Percentiles rank a stretch among this genome's conserved stretches.
Conservation (phyloP, 2,888 invertebrate genomes). For the Trichopria drosophilae region DNA sequence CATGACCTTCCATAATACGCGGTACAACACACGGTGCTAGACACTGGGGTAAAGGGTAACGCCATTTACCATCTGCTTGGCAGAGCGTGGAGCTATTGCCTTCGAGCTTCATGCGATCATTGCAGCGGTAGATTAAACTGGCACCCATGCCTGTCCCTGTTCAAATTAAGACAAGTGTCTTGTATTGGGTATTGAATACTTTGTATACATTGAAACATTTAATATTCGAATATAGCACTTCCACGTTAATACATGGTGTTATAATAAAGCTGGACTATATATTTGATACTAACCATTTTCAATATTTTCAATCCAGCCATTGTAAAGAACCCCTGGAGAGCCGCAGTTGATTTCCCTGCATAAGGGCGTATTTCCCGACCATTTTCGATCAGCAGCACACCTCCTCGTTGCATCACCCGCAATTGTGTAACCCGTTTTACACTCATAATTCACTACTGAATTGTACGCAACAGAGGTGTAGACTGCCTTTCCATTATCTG, state of each 20-base stretch:
- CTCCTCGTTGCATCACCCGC: slow-evolving; percentile 87
- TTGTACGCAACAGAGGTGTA: slow-evolving; percentile 93
- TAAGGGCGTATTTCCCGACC: slow-evolving; percentile 88
- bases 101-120: slow-evolving; percentile 86
- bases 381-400: slow-evolving; percentile 92
- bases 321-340: slow-evolving; percentile 88
- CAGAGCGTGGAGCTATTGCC: slow-evolving; percentile 90
- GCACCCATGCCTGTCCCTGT: slow-evolving; percentile 88
- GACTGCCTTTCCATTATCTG: slow-evolving; percentile 88
- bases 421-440: slow-evolving; percentile 90
- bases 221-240: background rate
- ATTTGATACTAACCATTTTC: slow-evolving; percentile 62
- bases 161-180: slow-evolving; percentile 9
- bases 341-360: slow-evolving; percentile 99
- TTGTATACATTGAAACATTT: background rate
- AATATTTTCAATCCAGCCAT: slow-evolving; percentile 93
- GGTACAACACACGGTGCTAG: slow-evolving; percentile 94
- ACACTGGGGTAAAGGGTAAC: slow-evolving; percentile 89
- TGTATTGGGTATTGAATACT: background rate
- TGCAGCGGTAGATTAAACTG: slow-evolving; percentile 89
- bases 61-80: slow-evolving; percentile 92
- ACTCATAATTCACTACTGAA: slow-evolving; percentile 92
- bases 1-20: slow-evolving; percentile 77
- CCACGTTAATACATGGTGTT: no score
- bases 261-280: slow-evolving; percentile 4